phyloP scores from a whole-genome alignment of 2,888 invertebrate genomes.

The Proisotoma minuta region DNA sequence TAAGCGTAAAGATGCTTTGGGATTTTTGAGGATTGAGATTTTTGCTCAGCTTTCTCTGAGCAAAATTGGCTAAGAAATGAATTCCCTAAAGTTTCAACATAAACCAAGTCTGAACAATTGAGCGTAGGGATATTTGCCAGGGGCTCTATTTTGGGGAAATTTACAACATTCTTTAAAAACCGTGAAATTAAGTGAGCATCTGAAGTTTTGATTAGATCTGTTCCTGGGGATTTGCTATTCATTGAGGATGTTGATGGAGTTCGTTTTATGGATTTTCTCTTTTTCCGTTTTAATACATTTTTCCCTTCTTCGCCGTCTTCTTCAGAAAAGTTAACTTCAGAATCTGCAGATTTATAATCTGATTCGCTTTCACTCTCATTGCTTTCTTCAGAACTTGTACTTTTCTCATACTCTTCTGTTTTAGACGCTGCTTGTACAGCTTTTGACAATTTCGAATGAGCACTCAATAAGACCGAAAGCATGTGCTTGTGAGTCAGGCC shows the following conservation, averaged over 20 bases:
- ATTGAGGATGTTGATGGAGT: background rate
- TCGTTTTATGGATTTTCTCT: background rate
- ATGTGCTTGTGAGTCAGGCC: conserved; percentile 42
- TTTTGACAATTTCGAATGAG: conserved; percentile 36
- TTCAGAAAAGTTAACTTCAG: background rate
- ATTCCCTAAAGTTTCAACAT: conserved; percentile 38
- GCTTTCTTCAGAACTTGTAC: too few species aligned
- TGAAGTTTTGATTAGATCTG: conserved; percentile 28
- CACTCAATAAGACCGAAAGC: conserved; percentile 33
- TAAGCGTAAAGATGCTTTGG: conserved; percentile 38
- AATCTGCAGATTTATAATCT: background rate
- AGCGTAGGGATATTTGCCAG: conserved; percentile 39
- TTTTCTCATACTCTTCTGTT: background rate
- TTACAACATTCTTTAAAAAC: conserved; percentile 39
- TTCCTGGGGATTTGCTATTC: background rate
- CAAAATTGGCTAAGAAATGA: conserved; percentile 38
- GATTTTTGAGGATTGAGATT: conserved; percentile 27
- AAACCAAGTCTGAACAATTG: conserved; percentile 37
- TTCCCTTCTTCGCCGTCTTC: background rate
- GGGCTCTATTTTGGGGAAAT: conserved; percentile 42
- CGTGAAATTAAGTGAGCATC: conserved; percentile 34
- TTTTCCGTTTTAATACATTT: background rate
- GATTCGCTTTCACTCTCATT: background rate
- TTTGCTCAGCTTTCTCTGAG: conserved; percentile 29
- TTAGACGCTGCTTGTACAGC: background rate